Base-by-base conservation (phyloP, 2,888 invertebrate species). In the Athrips mouffetella region DNA sequence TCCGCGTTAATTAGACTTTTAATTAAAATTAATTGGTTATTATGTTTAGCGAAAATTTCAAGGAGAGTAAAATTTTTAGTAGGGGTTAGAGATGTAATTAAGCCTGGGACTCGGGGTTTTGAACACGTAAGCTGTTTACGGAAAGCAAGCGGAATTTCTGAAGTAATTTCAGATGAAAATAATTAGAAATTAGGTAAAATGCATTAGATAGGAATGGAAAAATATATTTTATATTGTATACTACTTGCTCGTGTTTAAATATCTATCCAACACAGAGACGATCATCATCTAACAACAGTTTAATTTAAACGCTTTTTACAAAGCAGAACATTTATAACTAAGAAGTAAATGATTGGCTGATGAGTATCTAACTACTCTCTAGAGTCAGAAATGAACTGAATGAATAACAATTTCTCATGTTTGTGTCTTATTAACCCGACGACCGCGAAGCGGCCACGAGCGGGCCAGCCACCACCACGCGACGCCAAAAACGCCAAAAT, bases 11-110 rank as follows among this genome's bases (percentile, higher is more conserved):
- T 83, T 80, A 82, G 78, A 71, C 71, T 76, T 80, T 78, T 80
- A 83, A 84, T 84, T 79, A 76, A 80, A 77, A 84, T 84, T 82
- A 82, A 84, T 84, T 73, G 80, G 69, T 74, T 70, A 82, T 81
- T 81, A 80, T 73, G 75, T 58, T 47, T 47, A 47, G 47, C 16
- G 55, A 53, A 67, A 69, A 70, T 72, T 74, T 71, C 63, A 74
- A 71, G 70, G 66, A 70, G 68, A 67, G 35, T 45, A 66, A 67
- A 70, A 64, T 61, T 63, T n/a, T 62, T 66, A 63, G 44, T 27
- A 44, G 44, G n/a, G 30, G 30, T 18, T 30, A 30, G 37, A 37
- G 37, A 37, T 20, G 31, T 44, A 29, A 42, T 42, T 42, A 52
- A 59, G 52, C 53, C 53, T 53, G 51, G 51, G 50, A 60, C 65